phyloP scores from a whole-genome alignment of 2,888 invertebrate species.

The Kuschelorhynchus macadamiae region DNA sequence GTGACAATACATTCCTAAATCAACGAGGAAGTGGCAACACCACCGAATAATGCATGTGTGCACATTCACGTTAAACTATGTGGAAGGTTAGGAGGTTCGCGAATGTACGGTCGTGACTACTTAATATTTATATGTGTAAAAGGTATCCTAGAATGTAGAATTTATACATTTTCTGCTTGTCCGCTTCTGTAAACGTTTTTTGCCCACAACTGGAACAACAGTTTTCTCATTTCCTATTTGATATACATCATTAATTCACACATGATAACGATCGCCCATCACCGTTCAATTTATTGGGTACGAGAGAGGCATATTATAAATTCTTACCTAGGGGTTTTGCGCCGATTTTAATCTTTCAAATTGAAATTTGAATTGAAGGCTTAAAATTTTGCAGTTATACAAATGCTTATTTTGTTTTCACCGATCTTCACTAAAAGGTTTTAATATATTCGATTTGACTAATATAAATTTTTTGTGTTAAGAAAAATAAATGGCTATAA shows the following conservation, averaged over 20 bases:
- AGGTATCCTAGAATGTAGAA: constrained; percentile 40
- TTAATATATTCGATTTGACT: no score
- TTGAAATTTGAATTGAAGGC: no score
- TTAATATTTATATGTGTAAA: constrained; percentile 46
- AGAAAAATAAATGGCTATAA: no score
- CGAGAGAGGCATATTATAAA: no score
- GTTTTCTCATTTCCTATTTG: background rate
- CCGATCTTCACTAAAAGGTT: no score
- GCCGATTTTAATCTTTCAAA: no score
- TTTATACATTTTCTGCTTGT: constrained; percentile 30
- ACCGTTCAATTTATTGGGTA: no score
- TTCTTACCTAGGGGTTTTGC: no score
- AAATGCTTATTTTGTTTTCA: no score
- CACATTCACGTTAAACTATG: constrained; percentile 35
- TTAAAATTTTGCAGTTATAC: no score
- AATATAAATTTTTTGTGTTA: no score
- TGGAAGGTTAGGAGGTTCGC: constrained; percentile 44
- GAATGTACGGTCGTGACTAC: constrained; percentile 42
- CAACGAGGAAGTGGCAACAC: constrained; percentile 30
- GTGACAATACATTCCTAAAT: no score
- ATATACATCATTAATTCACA: background rate
- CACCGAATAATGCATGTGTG: constrained; percentile 26
- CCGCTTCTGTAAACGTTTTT: constrained; percentile 24
- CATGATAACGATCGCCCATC: background rate
- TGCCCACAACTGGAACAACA: constrained; percentile 16